Percentiles rank a stretch among this genome's conserved stretches.
Evolutionary conservation across 2,797 vertebrate genomes (phyloP).

Genomic region (Hapalemur alaotrensis): DNA sequence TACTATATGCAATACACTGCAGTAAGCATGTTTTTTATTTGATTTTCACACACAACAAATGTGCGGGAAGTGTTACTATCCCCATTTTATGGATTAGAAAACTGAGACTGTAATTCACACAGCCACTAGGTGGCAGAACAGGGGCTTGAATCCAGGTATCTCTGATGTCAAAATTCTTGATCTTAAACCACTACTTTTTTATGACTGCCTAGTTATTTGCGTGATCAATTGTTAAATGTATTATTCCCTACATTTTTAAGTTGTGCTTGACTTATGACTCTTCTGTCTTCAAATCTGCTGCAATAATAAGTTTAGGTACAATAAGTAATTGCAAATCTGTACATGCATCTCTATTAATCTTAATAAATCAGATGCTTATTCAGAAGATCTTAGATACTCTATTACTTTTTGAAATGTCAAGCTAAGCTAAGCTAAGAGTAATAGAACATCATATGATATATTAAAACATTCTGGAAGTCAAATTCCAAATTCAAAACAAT

Average conservation of each 20-base stretch:
- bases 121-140: background rate
- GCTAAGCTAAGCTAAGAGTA: constrained; percentile 21
- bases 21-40: background rate
- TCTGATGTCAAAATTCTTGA: background rate
- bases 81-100: constrained; percentile 25
- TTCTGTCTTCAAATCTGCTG: background rate
- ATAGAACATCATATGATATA: background rate
- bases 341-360: constrained; percentile 17
- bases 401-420: constrained; percentile 60
- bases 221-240: background rate
- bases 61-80: background rate
- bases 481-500: constrained; percentile 37
- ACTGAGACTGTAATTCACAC: background rate
- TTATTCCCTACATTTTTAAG: background rate
- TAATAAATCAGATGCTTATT: constrained; percentile 63
- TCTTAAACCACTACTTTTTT: background rate
- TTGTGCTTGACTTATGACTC: constrained; percentile 2
- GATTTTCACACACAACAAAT: background rate
- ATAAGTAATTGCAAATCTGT: constrained; percentile 17
- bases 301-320: constrained; percentile 33
- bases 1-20: background rate
- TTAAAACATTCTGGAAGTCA: constrained; percentile 40
- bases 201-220: background rate
- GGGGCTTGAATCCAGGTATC: background rate
- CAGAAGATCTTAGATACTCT: constrained; percentile 10